Evolutionary conservation across 2,797 vertebrate species (phyloP).

Genomic region (Paguma larvata): DNA sequence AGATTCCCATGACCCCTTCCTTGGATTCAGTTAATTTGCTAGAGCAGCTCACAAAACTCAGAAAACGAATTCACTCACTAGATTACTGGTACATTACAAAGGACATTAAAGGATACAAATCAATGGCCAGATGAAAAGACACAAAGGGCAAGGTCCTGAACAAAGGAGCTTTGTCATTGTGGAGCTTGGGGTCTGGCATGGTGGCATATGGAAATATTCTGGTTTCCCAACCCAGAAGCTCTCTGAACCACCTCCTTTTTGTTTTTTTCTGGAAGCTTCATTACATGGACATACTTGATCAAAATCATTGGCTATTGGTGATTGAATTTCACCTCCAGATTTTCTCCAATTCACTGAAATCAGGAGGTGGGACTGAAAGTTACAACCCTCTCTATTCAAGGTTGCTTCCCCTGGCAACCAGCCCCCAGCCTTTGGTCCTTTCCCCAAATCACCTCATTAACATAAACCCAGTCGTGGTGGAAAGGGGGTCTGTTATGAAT

Average conservation of each 20-base stretch:
- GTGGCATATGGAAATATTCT: neutral
- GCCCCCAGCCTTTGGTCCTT: neutral
- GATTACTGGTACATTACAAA: neutral
- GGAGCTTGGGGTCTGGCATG: neutral
- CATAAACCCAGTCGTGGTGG: neutral
- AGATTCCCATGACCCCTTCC: neutral
- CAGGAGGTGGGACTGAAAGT: neutral
- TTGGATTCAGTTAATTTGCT: neutral
- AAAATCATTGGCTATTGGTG: neutral
- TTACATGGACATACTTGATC: neutral
- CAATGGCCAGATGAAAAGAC: neutral
- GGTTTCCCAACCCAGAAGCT: neutral
- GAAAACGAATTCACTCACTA: neutral
- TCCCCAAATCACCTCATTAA: neutral
- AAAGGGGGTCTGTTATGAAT: neutral
- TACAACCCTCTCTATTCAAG: neutral
- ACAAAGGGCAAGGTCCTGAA: neutral
- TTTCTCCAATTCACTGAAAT: neutral
- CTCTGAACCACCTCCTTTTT: neutral
- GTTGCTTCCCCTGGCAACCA: neutral
- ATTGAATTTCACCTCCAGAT: neutral
- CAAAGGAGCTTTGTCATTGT: neutral
- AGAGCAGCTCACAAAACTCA: neutral
- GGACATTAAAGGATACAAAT: neutral
- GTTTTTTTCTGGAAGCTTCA: neutral